Base-by-base conservation (phyloP, 2,888 invertebrate genomes). In the Yponomeuta cagnagella region DNA sequence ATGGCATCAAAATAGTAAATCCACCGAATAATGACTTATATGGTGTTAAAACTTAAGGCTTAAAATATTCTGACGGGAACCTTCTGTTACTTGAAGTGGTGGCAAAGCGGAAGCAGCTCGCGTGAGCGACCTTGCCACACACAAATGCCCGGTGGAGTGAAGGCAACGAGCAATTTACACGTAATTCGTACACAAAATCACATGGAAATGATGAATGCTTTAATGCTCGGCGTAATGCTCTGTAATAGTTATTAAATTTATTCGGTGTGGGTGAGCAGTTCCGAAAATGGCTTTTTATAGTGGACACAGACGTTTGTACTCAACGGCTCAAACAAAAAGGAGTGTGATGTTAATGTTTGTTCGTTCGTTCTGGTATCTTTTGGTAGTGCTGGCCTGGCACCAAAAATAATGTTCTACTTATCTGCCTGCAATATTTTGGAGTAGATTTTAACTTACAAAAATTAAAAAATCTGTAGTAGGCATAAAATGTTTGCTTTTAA, bases 201-300 rank as follows among this genome's bases (percentile, higher is more conserved):
- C 52, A 58, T 58, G 52, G 52, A 58, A 58, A 58, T 58, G 52
- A 58, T 58, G 52, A 58, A 58, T 58, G 52, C 15, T 58, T 58
- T 58, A 58, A 58, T 15, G 52, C 52, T 10, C 52, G 10, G 52
- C 52, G 52, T 1, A 52, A 9, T 52, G 52, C 52, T 58, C 15
- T 58, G 15, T 58, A 58, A 58, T 15, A 58, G 52, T 58, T 58
- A 58, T 43, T 43, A 43, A 43, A 43, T 43, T 43, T 8, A 43
- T 43, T 43, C 52, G 5, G 12, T 15, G 3, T 12, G 52, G 52
- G 52, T 5, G 52, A 58, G 5, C 2, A 12, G 15, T 12, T 58
- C 15, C 52, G 52, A 2, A 58, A 58, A 58, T 58, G 15, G 15
- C 52, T 58, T 58, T 58, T 15, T 3, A 5, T 15, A 58, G 52